Percentiles rank a stretch among this genome's conserved stretches.
phyloP scores from a whole-genome alignment of 2,113 vertebrate species.

The Natator depressus region DNA sequence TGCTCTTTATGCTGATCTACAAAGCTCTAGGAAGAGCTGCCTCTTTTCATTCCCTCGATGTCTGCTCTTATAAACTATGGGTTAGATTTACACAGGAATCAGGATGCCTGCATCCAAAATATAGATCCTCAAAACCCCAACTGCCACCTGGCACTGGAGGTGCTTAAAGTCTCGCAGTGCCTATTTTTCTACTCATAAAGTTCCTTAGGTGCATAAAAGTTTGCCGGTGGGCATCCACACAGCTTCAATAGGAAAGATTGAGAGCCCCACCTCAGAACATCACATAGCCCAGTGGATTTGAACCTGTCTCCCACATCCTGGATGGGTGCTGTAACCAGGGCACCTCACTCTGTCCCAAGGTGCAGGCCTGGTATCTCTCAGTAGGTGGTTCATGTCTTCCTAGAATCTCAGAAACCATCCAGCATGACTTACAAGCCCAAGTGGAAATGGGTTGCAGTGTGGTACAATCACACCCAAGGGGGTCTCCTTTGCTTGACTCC shows the following conservation, averaged over 20 bases:
- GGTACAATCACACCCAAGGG: not conserved
- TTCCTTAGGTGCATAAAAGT: too few species aligned
- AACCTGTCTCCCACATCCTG: not conserved
- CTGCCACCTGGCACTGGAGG: too few species aligned
- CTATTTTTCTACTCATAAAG: too few species aligned
- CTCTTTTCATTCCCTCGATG: not conserved
- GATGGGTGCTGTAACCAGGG: not conserved
- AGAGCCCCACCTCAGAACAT: too few species aligned
- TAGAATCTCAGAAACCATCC: not conserved
- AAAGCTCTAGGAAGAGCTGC: not conserved
- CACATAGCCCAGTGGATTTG: too few species aligned
- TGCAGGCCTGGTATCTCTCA: not conserved
- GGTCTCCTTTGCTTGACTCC: not conserved
- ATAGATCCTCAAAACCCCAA: too few species aligned
- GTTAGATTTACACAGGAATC: not conserved
- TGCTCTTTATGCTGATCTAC: too few species aligned
- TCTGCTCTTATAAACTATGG: not conserved
- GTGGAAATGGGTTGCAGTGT: not conserved
- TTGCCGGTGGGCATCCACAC: too few species aligned
- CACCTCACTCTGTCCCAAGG: not conserved
- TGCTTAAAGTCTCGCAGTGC: too few species aligned
- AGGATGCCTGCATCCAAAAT: too few species aligned
- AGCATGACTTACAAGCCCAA: not conserved
- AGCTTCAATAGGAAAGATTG: too few species aligned
- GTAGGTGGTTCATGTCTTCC: not conserved